These are phyloP conservation scores for Drosophila engyochracea DNA, from an alignment of 2,888 invertebrate species.

Conservation along the genomic window DNA sequence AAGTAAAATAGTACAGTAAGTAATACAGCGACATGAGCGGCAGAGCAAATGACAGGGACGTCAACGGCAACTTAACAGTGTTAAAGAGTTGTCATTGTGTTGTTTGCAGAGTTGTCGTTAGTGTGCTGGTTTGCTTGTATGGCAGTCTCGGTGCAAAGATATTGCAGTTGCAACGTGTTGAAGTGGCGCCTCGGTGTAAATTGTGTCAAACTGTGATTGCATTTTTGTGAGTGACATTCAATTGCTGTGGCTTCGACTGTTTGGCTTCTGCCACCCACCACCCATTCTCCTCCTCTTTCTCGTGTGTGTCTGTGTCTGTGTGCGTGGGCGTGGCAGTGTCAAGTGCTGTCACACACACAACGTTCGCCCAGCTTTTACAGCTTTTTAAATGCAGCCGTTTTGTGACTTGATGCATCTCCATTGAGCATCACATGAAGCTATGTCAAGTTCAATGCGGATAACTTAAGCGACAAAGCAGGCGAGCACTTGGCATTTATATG, in stretches of 20 bases:
- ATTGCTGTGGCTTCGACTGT: constrained; percentile 64
- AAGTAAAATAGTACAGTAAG: not conserved
- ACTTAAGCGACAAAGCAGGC: constrained; percentile 10
- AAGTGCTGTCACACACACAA: constrained; percentile 55
- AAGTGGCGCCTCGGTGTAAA: constrained; percentile 78
- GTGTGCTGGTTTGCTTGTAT: constrained; percentile 50
- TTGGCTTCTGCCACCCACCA: constrained; percentile 47
- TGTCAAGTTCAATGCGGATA: constrained; percentile 58
- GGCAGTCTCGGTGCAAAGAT: constrained; percentile 60
- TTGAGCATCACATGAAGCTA: constrained; percentile 27
- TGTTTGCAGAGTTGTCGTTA: constrained; percentile 75
- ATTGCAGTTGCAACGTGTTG: constrained; percentile 81
- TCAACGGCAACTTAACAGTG: constrained; percentile 66
- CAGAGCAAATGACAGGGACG: constrained; percentile 44
- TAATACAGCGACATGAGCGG: constrained; percentile 4
- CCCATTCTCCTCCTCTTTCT: not conserved
- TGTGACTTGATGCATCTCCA: constrained; percentile 55
- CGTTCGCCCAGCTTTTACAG: constrained; percentile 37
- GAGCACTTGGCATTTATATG: constrained; percentile 18
- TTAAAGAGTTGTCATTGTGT: constrained; percentile 79
- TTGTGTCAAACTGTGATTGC: constrained; percentile 81
- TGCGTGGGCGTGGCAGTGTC: constrained; percentile 32
- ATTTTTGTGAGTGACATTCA: constrained; percentile 79
- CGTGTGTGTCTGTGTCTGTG: constrained; percentile 12
- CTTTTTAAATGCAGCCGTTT: constrained; percentile 57